Base-by-base conservation (phyloP, 2,797 vertebrate genomes). In the Enteromius argenteus region DNA sequence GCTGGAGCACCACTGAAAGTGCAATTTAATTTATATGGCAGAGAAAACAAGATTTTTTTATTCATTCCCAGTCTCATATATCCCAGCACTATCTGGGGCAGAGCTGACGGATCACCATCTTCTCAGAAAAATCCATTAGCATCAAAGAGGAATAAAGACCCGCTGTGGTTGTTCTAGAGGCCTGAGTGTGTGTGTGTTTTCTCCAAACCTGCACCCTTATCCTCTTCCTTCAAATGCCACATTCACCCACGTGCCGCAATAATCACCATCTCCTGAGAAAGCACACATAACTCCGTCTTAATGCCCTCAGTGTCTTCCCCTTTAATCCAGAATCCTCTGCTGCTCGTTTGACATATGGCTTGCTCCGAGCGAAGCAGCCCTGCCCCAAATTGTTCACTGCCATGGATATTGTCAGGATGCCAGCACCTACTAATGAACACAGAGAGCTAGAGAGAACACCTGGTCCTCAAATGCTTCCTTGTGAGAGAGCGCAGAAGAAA, bases 301-400 rank as follows among this genome's bases (percentile, higher is more conserved):
- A 73, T 49, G 56, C 49, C 44, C 49, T 74, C 44, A 51, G 23
- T 66, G 76, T 42, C 53, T 19, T 23, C 64, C 30, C 11, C 73
- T 64, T 56, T 64, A 62, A 46, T 79, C 19, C 69, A 32, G 32
- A 51, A 62, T 35, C 30, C 76, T 58, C 60, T 23, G 37, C 62
- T 64, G 68, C 15, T 80, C n/a, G 30, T 27, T 15, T 62, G 51
- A 81, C 69, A 78, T 84, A 84, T 44, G 69, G 68, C 6, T 60
- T 60, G 84, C 68, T 69, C 58, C 30, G 30, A 85, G 81, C 15
- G 11, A 74, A 19, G 60, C 49, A n/a, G 73, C 85, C 56, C 37
- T 46, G 21, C 72, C 51, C 53, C 69, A 81, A 62, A 89, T 86
- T 73, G 73, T 77, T 71, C 64, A 84, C 88, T 87, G 84, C 42